Evolutionary conservation across 2,888 invertebrate genomes (phyloP), one percentile per base, ranked within the genome.

Genomic region (Gymnocheta viridis): DNA sequence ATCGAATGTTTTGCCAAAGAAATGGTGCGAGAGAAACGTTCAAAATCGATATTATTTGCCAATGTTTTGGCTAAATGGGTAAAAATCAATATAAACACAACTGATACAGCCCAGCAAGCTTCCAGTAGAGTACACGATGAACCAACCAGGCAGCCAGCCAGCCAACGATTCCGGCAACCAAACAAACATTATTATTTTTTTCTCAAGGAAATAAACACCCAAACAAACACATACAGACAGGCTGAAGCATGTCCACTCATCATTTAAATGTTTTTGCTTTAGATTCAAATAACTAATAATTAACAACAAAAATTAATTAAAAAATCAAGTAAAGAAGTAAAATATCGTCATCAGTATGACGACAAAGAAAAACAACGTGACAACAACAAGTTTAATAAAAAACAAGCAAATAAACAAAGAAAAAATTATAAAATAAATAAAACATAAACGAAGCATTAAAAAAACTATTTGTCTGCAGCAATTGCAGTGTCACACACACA

Each of bases 311-410:
- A 64, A 29, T 14, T 4, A 41, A 44, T n/a, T 0, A 32, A 54
- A 35, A 24, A 29, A 2, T 17, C 41, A 7, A 41, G 14, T 41
- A 19, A 41, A 54, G 17, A 60, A 41, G 41, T 60, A 29, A 51
- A 76, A 38, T 44, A 47, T 62, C 79, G 69, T 83, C 79, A 70
- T 76, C 76, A 70, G 32, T 64, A 69, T 82, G 79, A 83, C 76
- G 79, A 78, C 77, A 78, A 66, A 47, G 14, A 44, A 54, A 60
- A 49, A 73, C 49, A 82, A 78, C 72, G 73, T 78, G 77, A 78
- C 58, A 77, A 29, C 41, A 41, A 51, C 12, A 9, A 32, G 66
- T 58, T 44, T 27, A 81, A 41, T 77, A 29, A 27, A 56, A 78
- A 62, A 51, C 9, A 49, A 73, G n/a, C n/a, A n/a, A n/a, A n/a